phyloP scores from a whole-genome alignment of 2,888 invertebrate species.

The Fragum fragum region DNA sequence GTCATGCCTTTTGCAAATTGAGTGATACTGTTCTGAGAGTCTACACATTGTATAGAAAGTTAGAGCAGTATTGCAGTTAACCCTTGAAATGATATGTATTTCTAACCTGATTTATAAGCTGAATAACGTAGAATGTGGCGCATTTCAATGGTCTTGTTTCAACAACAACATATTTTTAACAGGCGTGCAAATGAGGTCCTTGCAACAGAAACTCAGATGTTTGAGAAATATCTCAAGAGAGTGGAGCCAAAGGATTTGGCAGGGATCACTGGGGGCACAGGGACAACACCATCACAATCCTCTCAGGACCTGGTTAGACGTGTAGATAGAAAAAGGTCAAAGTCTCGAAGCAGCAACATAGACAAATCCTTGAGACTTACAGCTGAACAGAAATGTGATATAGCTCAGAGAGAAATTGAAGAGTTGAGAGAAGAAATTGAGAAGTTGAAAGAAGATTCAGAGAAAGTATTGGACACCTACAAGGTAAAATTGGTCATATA shows the following conservation, averaged over 20 bases:
- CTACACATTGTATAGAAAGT: no score
- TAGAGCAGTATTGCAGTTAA: no score
- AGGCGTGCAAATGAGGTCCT: constrained; percentile 86
- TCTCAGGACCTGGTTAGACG: constrained; percentile 73
- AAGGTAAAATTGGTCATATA: constrained; percentile 77
- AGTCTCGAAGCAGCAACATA: constrained; percentile 81
- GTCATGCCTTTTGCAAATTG: no score
- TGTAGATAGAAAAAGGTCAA: constrained; percentile 83
- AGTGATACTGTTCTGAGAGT: no score
- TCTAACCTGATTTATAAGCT: no score
- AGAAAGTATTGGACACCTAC: constrained; percentile 85
- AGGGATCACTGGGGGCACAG: constrained; percentile 52
- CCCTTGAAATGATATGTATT: no score
- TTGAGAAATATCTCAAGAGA: constrained; percentile 86
- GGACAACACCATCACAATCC: constrained; percentile 77
- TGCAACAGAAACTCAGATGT: constrained; percentile 86
- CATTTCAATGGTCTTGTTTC: no score
- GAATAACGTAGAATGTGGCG: no score
- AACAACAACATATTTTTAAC: no score
- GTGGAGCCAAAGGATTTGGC: constrained; percentile 83
- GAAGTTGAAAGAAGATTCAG: constrained; percentile 84
- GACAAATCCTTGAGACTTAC: constrained; percentile 84
- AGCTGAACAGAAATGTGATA: constrained; percentile 87
- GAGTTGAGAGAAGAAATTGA: constrained; percentile 85
- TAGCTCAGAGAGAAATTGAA: constrained; percentile 86